A percentile compares a stretch with the other conserved stretches of the same genome.
Conservation (phyloP, 2,888 invertebrate species). For the Eustalomyia histrio region DNA sequence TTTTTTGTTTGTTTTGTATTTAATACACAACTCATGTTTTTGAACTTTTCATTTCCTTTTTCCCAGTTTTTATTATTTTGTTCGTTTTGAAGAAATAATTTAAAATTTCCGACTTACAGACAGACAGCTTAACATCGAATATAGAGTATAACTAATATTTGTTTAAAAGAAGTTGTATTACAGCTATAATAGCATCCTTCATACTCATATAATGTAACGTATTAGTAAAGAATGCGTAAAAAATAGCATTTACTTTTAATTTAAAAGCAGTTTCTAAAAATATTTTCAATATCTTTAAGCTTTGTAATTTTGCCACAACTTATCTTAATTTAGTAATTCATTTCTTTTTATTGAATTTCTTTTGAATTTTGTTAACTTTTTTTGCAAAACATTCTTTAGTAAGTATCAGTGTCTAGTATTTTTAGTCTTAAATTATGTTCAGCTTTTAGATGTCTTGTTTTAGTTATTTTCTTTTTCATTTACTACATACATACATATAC, state of each 20-base stretch:
- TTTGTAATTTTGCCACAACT: no score
- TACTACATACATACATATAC: no score
- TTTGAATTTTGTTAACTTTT: background rate
- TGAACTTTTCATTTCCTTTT: slow-evolving; percentile 40
- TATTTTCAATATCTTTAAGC: no score
- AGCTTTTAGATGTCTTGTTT: background rate
- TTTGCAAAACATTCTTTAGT: background rate
- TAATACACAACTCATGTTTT: slow-evolving; percentile 2
- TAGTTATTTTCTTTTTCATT: background rate
- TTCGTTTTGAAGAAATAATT: slow-evolving; percentile 29
- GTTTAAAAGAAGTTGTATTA: slow-evolving; percentile 21
- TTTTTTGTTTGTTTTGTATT: background rate
- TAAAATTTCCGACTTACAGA: slow-evolving; percentile 15
- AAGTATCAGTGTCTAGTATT: background rate
- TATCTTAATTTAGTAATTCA: no score
- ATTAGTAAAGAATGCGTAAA: background rate
- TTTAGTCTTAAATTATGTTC: background rate
- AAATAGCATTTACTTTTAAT: background rate
- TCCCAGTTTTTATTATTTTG: background rate
- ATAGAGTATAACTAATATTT: slow-evolving; percentile 40
- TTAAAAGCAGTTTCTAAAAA: slow-evolving; percentile 3
- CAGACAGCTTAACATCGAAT: slow-evolving; percentile 11
- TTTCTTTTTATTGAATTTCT: no score
- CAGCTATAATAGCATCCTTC: slow-evolving; percentile 12
- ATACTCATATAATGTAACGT: background rate